Evolutionary conservation across 2,113 vertebrate genomes (phyloP).

Genomic region (Promerops cafer): DNA sequence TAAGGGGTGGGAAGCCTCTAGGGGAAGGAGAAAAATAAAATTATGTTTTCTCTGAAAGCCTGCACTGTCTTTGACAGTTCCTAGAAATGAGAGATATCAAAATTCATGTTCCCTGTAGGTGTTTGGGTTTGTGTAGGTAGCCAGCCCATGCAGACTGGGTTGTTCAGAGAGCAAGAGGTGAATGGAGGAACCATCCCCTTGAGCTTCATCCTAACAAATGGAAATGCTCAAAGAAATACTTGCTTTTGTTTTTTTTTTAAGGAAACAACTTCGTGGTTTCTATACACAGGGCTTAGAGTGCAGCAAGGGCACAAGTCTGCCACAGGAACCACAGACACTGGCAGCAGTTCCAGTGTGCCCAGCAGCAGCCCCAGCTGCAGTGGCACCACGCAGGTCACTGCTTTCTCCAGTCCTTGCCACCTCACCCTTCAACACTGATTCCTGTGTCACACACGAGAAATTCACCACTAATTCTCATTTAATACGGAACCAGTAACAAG

Average conservation of each 20-base stretch:
- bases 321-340: background rate
- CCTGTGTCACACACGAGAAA: background rate
- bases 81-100: background rate
- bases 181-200: background rate
- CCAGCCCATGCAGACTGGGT: background rate
- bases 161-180: background rate
- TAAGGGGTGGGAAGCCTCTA: background rate
- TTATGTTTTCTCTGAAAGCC: background rate
- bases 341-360: background rate
- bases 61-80: background rate
- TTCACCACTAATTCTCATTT: background rate
- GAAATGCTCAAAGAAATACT: background rate
- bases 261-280: background rate
- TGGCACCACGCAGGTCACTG: background rate
- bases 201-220: background rate
- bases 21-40: background rate
- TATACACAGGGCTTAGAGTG: background rate
- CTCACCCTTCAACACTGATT: background rate
- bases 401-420: background rate
- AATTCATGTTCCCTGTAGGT: background rate
- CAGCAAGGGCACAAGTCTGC: background rate
- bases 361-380: background rate
- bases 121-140: background rate
- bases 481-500: background rate
- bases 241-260: background rate